Percentiles rank a stretch among this genome's conserved stretches.
Evolutionary conservation across 2,888 invertebrate species (phyloP).

Genomic region (Dugesia japonica): DNA sequence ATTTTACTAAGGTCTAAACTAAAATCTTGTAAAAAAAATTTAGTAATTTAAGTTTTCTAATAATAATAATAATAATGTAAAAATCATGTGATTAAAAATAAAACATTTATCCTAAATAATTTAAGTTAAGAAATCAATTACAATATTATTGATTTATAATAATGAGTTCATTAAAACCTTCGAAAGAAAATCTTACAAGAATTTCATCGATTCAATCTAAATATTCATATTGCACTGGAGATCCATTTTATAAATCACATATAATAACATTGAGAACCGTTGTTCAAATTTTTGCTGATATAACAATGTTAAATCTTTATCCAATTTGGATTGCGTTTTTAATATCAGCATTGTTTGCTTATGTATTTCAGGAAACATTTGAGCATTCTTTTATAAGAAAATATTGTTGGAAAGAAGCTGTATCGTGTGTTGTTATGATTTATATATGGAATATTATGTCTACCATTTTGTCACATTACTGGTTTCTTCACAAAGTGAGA

Average conservation of each 20-base stretch:
- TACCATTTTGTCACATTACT: background rate
- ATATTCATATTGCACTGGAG: background rate
- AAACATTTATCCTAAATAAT: too few species aligned
- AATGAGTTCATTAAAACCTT: too few species aligned
- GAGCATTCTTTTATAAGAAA: background rate
- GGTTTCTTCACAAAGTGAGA: background rate
- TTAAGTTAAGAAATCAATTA: too few species aligned
- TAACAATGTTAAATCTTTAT: background rate
- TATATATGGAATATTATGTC: background rate
- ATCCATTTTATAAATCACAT: background rate
- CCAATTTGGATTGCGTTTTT: background rate
- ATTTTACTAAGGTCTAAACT: too few species aligned
- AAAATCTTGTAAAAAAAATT: too few species aligned
- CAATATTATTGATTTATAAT: too few species aligned
- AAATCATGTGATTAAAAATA: too few species aligned
- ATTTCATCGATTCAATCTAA: too few species aligned
- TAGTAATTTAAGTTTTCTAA: too few species aligned
- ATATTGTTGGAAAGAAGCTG: background rate
- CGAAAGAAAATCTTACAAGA: too few species aligned
- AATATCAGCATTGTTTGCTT: background rate
- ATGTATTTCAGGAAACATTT: background rate
- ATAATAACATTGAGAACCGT: background rate
- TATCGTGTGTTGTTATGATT: background rate
- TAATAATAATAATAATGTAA: too few species aligned
- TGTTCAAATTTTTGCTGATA: background rate